These are phyloP conservation scores for Saturnia japonica DNA, from an alignment of 2,888 invertebrate genomes.

Conservation along the genomic window DNA sequence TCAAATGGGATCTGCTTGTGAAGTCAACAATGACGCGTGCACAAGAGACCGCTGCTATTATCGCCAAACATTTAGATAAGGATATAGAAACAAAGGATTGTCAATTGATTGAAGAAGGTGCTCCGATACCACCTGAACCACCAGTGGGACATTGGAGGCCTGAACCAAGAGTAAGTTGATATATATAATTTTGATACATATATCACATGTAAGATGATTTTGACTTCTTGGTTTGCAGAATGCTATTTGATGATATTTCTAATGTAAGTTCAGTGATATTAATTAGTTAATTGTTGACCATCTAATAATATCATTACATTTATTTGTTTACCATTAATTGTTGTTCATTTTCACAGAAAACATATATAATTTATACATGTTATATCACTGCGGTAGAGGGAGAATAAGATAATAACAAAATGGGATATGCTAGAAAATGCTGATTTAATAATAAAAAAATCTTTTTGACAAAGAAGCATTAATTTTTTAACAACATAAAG, in stretches of 20 bases:
- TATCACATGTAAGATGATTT: not conserved
- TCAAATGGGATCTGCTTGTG: conserved; percentile 90
- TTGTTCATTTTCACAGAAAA: not conserved
- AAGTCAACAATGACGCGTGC: conserved; percentile 97
- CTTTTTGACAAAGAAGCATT: no score
- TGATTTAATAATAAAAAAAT: no score
- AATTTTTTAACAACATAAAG: no score
- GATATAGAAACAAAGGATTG: conserved; percentile 83
- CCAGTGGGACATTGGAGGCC: conserved; percentile 94
- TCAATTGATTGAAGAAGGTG: conserved; percentile 93
- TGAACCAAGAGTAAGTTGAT: conserved; percentile 78
- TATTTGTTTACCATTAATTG: not conserved
- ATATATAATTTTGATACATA: not conserved
- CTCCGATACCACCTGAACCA: conserved; percentile 97
- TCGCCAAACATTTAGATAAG: conserved; percentile 85
- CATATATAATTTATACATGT: not conserved
- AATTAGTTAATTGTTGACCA: not conserved
- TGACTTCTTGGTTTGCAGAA: not conserved
- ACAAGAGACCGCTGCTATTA: conserved; percentile 93
- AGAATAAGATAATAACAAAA: no score
- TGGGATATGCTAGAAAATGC: no score
- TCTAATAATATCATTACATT: not conserved
- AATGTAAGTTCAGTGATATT: not conserved
- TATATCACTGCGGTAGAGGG: no score
- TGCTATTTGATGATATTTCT: not conserved